Percentiles rank a stretch among this genome's conserved stretches.
Conservation (phyloP, 2,113 vertebrate genomes). For the Thryonomys swinderianus region DNA sequence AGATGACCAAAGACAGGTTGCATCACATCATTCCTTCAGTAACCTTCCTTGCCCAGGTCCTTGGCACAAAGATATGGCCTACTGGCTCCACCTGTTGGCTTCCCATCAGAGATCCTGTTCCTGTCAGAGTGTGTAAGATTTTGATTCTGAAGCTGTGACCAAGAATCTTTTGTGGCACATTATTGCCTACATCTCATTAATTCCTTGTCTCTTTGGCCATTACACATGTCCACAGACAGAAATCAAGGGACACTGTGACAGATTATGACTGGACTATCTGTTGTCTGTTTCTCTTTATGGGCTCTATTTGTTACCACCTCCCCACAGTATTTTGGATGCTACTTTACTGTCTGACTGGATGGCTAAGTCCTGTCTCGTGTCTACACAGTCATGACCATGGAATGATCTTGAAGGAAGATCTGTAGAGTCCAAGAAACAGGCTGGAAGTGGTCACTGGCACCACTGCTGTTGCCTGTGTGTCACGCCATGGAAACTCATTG, state of each 20-base stretch:
- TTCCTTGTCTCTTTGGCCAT: not conserved
- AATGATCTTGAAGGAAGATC: not conserved
- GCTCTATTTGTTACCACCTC: not conserved
- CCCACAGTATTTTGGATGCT: not conserved
- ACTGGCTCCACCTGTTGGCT: not conserved
- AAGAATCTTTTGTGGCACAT: not conserved
- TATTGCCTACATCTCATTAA: not conserved
- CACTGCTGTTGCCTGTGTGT: not conserved
- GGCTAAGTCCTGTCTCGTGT: not conserved
- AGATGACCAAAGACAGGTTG: not conserved
- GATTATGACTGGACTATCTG: not conserved
- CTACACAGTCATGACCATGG: not conserved
- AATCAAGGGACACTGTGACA: not conserved
- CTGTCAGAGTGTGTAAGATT: not conserved
- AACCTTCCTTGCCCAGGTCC: not conserved
- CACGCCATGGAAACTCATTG: not conserved
- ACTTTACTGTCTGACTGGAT: not conserved
- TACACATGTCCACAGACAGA: not conserved
- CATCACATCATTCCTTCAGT: rapidly evolving
- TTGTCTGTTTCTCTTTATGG: not conserved
- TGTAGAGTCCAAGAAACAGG: not conserved
- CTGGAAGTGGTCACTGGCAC: not conserved
- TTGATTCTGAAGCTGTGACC: not conserved
- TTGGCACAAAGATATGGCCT: not conserved
- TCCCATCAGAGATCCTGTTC: not conserved